A percentile compares a stretch with the other conserved stretches of the same genome.
Conservation (phyloP, 2,888 invertebrate genomes). For the Brachyptera risi region DNA sequence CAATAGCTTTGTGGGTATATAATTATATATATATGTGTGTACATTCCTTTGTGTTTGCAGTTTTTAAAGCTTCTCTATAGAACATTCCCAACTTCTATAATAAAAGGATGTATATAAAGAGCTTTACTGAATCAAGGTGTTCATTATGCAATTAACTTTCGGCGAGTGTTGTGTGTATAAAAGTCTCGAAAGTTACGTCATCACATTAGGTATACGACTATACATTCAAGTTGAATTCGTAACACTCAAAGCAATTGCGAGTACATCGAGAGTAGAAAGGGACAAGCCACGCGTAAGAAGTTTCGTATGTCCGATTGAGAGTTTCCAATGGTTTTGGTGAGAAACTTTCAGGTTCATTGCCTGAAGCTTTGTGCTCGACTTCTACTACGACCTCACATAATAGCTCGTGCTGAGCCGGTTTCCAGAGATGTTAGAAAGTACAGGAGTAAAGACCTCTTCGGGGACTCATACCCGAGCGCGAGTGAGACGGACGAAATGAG, state of each 20-base stretch:
- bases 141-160: slow-evolving; percentile 9
- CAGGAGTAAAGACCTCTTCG: slow-evolving; percentile 13
- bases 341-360: slow-evolving; percentile 19
- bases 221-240: too few species aligned
- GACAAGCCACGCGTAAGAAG: too few species aligned
- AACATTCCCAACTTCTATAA: too few species aligned
- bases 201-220: not conserved
- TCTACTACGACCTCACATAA: slow-evolving; percentile 13
- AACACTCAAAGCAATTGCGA: too few species aligned
- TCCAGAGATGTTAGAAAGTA: not conserved
- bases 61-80: not conserved
- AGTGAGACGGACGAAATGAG: slow-evolving; percentile 3
- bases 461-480: slow-evolving; percentile 1
- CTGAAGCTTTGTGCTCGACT: slow-evolving; percentile 9
- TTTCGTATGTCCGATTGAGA: slow-evolving; percentile 6
- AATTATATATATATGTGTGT: slow-evolving; percentile 2
- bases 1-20: slow-evolving; percentile 4
- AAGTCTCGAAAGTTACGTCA: not conserved
- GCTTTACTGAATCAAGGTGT: slow-evolving; percentile 6
- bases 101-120: too few species aligned
- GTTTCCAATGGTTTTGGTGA: slow-evolving; percentile 3
- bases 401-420: not conserved
- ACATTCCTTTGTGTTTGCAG: not conserved
- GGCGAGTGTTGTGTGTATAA: slow-evolving; percentile 7
- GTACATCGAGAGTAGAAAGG: too few species aligned